Base-by-base conservation (phyloP, 2,888 invertebrate genomes). In the Magallana nippona region DNA sequence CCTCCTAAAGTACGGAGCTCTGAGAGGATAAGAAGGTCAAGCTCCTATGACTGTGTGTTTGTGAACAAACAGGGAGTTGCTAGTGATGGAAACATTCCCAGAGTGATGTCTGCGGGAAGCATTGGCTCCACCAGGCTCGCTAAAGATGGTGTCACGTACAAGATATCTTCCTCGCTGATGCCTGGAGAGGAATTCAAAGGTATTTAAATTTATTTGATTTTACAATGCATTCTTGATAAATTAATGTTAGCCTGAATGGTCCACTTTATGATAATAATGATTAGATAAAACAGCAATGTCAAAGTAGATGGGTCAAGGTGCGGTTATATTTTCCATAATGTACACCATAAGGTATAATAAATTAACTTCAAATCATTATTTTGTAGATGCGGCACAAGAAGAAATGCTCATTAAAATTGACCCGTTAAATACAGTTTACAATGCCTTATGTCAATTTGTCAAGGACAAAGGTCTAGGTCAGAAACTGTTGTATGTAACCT, bases 31-130 rank as follows among this genome's bases (percentile, higher is more conserved):
- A 55, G 78, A 78, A 17, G 82, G 44, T 82, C 82, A 17, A 78
- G 78, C 60, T 82, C 82, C 10, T 82, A 71, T 82, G 82, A 82
- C 32, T 32, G 71, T 15, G 71, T 71, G 32, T 71, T 71, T 71
- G 71, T 27, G 71, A 32, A 32, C 3, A 71, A 71, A 71, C 22
- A 27, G 32, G 27, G 17, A 32, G 15, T 2, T 17, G 17, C 27
- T 32, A 71, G 13, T 27, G 71, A 71, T 15, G 71, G 71, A 13
- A 27, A 22, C 8, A 71, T 71, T 1, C 71, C 27, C 1, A 71
- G 71, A 71, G 71, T 32, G 32, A 71, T 22, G 71, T 71, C 71
- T 8, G 27, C 71, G 1, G 71, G 71, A 27, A 71, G 27, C 27
- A 71, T 71, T 32, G 15, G 8, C 8, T 60, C 60, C 60, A 60